Percentiles rank a stretch among this genome's conserved stretches.
These are phyloP conservation scores for Istiophorus platypterus DNA, from an alignment of 2,113 vertebrate genomes.

Conservation along the genomic window DNA sequence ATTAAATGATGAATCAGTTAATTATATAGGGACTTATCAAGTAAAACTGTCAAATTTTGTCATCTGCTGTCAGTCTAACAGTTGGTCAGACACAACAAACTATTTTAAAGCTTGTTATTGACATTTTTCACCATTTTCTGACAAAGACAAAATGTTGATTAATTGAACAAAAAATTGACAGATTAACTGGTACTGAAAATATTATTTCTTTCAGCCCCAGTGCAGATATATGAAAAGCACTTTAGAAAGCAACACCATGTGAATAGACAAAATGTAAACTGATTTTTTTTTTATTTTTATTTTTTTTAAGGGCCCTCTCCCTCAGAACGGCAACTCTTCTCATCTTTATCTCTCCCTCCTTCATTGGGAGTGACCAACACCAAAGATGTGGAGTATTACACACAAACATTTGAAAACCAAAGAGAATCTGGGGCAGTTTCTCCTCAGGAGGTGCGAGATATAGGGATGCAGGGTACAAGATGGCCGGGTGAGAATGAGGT, in stretches of 20 bases:
- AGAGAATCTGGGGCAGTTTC: not conserved
- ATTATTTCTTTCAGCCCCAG: not conserved
- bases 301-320: conserved; percentile 34
- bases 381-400: conserved; percentile 10
- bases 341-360: conserved; percentile 48
- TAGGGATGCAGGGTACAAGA: not conserved
- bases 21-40: not conserved
- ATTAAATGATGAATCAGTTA: not conserved
- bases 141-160: too few species aligned
- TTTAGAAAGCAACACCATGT: not conserved
- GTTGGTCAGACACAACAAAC: too few species aligned
- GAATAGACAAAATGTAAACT: not conserved
- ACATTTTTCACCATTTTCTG: too few species aligned
- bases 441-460: not conserved
- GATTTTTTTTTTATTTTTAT: not conserved
- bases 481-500: conserved; percentile 6
- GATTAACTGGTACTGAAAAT: not conserved
- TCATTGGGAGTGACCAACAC: not conserved
- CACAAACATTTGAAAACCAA: conserved; percentile 11
- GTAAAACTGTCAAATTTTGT: not conserved
- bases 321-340: conserved; percentile 60
- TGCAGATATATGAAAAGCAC: not conserved
- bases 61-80: not conserved
- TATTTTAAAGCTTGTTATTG: too few species aligned
- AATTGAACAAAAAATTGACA: too few species aligned